phyloP scores from a whole-genome alignment of 2,113 vertebrate species.

The Psittacus erithacus region DNA sequence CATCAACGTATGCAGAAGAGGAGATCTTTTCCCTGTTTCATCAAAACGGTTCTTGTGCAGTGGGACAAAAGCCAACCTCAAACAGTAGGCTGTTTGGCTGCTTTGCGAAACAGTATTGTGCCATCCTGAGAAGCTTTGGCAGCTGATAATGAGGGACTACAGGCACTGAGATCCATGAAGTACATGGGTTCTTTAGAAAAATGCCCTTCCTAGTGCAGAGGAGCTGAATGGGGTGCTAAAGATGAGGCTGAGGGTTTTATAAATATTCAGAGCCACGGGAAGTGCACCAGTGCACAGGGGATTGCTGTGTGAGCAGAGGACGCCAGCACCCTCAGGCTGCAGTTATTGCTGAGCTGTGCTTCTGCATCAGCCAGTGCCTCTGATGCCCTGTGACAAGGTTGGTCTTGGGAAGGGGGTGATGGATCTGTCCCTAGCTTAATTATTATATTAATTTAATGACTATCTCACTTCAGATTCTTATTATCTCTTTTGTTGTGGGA shows the following conservation, averaged over 20 bases:
- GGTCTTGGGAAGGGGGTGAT: constrained; percentile 47
- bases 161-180: neutral
- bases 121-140: neutral
- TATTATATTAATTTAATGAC: neutral
- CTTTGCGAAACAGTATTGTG: neutral
- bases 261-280: constrained; percentile 41
- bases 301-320: neutral
- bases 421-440: constrained; percentile 13
- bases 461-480: neutral
- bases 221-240: neutral
- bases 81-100: neutral
- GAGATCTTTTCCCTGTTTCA: neutral
- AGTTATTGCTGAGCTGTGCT: constrained; percentile 23
- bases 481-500: neutral
- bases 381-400: constrained; percentile 47
- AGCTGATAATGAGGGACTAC: neutral
- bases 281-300: neutral
- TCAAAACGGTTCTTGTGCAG: neutral
- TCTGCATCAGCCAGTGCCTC: constrained; percentile 6
- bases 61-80: neutral
- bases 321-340: constrained; percentile 22
- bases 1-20: fast-evolving
- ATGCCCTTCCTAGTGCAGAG: neutral
- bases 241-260: constrained; percentile 21
- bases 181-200: neutral